Evolutionary conservation across 2,113 vertebrate species (phyloP).

Genomic region (Campylorhamphus procurvoides): DNA sequence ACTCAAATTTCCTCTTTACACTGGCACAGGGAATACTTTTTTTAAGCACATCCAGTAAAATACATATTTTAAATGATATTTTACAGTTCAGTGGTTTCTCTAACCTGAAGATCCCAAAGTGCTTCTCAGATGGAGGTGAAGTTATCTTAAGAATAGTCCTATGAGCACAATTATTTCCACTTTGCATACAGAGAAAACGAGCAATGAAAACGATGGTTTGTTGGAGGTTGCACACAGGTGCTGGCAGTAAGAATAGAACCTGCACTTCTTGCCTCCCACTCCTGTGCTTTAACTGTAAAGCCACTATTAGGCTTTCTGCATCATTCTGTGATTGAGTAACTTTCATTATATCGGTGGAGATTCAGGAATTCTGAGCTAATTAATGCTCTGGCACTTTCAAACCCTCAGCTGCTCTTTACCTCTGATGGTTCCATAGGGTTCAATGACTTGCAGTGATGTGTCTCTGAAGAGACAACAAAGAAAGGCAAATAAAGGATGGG

Average conservation of each 20-base stretch:
- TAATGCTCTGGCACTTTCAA: slow-evolving; percentile 48
- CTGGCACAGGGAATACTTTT: slow-evolving; percentile 24
- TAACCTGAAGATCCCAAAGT: slow-evolving; percentile 47
- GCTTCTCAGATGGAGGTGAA: slow-evolving; percentile 25
- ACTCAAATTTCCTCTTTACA: not conserved
- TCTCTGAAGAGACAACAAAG: slow-evolving; percentile 53
- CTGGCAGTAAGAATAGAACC: slow-evolving; percentile 12
- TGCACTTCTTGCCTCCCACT: not conserved
- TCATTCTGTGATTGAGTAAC: slow-evolving; percentile 27
- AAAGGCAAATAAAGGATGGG: slow-evolving; percentile 40
- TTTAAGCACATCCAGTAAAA: slow-evolving; percentile 46
- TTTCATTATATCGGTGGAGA: slow-evolving; percentile 31
- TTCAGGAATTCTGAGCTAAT: slow-evolving; percentile 48
- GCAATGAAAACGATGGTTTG: slow-evolving; percentile 21
- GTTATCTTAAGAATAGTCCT: slow-evolving; percentile 45
- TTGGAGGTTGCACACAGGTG: slow-evolving; percentile 16
- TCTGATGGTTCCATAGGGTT: not conserved
- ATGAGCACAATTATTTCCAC: slow-evolving; percentile 44
- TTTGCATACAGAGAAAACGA: slow-evolving; percentile 45
- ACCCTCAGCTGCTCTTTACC: slow-evolving; percentile 26
- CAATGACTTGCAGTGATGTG: not conserved
- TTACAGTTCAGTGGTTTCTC: slow-evolving; percentile 52
- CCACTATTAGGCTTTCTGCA: not conserved
- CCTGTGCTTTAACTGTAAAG: slow-evolving; percentile 15
- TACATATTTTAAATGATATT: slow-evolving; percentile 56